Conservation (phyloP, 30 jellyfish, hydroid and myxozoan genomes). For the Aurelia aurita region DNA sequence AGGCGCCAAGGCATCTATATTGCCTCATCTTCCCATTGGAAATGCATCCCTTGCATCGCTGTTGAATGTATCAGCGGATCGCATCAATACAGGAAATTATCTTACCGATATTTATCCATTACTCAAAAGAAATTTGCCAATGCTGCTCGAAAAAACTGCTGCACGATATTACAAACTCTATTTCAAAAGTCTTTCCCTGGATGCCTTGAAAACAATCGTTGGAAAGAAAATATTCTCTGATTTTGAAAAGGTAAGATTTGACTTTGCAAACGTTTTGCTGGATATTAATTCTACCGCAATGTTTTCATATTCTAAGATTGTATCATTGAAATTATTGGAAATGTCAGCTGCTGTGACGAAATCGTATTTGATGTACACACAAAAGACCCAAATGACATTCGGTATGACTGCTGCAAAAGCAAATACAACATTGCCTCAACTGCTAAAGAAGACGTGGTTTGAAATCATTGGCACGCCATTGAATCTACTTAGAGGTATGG, state of each 20-base stretch:
- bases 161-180: neutral
- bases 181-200: neutral
- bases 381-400: too few species aligned
- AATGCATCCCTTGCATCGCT: neutral
- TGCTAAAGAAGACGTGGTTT: too few species aligned
- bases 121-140: neutral
- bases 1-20: too few species aligned
- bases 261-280: neutral
- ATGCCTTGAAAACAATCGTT: neutral
- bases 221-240: neutral
- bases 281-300: neutral
- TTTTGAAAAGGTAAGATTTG: neutral
- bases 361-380: too few species aligned
- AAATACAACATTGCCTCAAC: too few species aligned
- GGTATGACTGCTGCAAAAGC: too few species aligned
- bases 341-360: neutral
- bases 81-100: neutral
- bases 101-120: neutral
- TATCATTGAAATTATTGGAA: neutral
- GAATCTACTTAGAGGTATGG: too few species aligned
- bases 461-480: too few species aligned
- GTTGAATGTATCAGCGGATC: neutral
- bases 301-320: too few species aligned
- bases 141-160: neutral
- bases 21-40: neutral